phyloP scores from a whole-genome alignment of 1,140 invertebrate species.

The Tetragonula clypearis region DNA sequence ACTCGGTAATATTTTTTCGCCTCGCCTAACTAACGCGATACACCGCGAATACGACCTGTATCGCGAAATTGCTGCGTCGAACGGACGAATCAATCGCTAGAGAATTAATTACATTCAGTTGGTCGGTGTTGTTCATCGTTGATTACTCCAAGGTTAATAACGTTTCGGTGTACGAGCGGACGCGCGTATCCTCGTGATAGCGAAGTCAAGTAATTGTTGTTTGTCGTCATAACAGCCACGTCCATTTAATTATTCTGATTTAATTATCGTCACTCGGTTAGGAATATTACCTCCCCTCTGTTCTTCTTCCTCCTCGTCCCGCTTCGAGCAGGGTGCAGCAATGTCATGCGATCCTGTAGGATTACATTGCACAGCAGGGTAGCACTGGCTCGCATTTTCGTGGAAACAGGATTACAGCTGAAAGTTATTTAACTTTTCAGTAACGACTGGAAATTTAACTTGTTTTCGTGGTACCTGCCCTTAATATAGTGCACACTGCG shows the following conservation, averaged over 20 bases:
- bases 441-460: slow-evolving; percentile 28
- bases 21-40: neutral
- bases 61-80: neutral
- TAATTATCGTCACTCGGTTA: slow-evolving; percentile 38
- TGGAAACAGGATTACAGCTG: slow-evolving; percentile 34
- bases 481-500: neutral
- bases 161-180: neutral
- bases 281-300: neutral
- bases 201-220: slow-evolving; percentile 20
- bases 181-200: neutral
- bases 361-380: slow-evolving; percentile 14
- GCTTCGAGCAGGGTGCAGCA: neutral
- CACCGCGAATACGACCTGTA: neutral
- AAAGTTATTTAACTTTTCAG: slow-evolving; percentile 41
- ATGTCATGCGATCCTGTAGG: slow-evolving; percentile 15
- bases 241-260: slow-evolving; percentile 39
- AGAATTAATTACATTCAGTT: slow-evolving; percentile 31
- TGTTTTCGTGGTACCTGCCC: neutral
- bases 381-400: slow-evolving; percentile 16
- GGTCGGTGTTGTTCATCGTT: slow-evolving; percentile 21
- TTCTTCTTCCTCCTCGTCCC: neutral
- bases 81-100: slow-evolving; percentile 16
- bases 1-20: neutral
- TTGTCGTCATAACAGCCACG: slow-evolving; percentile 23
- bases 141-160: slow-evolving; percentile 27